A percentile compares a stretch with the other conserved stretches of the same genome.
Conservation (phyloP, 2,113 vertebrate species). For the Saimiri boliviensis region DNA sequence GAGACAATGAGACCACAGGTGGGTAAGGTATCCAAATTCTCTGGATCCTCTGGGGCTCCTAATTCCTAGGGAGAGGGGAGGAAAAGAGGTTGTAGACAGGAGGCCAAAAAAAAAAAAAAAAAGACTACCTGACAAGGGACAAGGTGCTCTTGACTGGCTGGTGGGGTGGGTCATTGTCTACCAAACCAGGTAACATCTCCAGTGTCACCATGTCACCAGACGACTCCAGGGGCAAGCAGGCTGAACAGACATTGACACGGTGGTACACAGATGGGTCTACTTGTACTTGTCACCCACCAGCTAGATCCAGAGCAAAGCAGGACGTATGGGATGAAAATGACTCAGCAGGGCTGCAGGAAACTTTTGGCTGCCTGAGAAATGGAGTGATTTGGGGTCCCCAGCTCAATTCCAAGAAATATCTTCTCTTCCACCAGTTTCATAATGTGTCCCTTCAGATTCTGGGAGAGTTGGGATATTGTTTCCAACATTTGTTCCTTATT, state of each 20-base stretch:
- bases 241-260: not conserved
- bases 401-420: not conserved
- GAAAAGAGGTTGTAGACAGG: not conserved
- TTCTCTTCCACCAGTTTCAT: not conserved
- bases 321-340: not conserved
- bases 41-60: not conserved
- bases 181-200: not conserved
- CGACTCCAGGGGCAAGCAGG: not conserved
- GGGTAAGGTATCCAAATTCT: not conserved
- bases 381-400: not conserved
- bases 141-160: not conserved
- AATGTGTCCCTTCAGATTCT: not conserved
- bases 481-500: constrained; percentile 31
- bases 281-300: not conserved
- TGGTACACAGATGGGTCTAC: not conserved
- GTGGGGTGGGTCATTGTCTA: not conserved
- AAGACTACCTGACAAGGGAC: not conserved
- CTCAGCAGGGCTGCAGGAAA: not conserved
- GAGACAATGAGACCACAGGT: constrained; percentile 38
- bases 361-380: not conserved
- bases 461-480: not conserved
- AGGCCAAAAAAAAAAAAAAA: not conserved
- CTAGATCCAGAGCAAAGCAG: not conserved
- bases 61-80: not conserved
- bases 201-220: not conserved